Base-by-base conservation (phyloP, 2,888 invertebrate genomes). In the Maniola hyperantus region DNA sequence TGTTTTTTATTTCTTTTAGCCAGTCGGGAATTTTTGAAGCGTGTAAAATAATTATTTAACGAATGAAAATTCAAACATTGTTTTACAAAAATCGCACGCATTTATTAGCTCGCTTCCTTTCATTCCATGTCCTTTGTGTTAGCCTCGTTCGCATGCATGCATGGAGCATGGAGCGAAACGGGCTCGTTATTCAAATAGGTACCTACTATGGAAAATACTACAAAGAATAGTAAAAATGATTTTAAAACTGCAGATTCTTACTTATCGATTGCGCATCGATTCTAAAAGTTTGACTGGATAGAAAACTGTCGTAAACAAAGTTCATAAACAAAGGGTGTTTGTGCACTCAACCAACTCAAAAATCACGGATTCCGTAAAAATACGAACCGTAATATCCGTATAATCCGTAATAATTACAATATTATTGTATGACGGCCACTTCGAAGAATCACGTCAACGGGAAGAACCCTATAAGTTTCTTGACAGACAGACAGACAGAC, bases 1-100 rank as follows among this genome's bases (percentile, higher is more conserved):
- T 46, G 2, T 46, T 7, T 26, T 26, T 26, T 26, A 6, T n/a
- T 15, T 44, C 13, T 44, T 5, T 44, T n/a, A 44, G 6, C n/a
- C 44, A n/a, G 44, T n/a, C 6, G n/a, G n/a, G n/a, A 5, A n/a
- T 44, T n/a, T 10, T n/a, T 15, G n/a, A 7, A 15, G 46, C 46
- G 11, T 8, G 39, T 11, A 39, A 39, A 39, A 26, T 39, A 39
- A 26, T 39, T 48, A 18, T 48, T 48, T 48, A 6, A 15, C 18
- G 48, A 15, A 48, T 48, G 50, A 53, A 53, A 53, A 53, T 53
- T 53, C n/a, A n/a, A 53, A 53, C 33, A 53, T 33, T 53, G 33
- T 53, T 53, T n/a, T 33, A 33, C 34, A 53, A 53, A 53, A 53
- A 53, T 53, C 34, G 33, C 53, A 34, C n/a, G 53, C 26, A 26